phyloP scores from a whole-genome alignment of 1,140 invertebrate genomes.

The Drosophila sechellia region DNA sequence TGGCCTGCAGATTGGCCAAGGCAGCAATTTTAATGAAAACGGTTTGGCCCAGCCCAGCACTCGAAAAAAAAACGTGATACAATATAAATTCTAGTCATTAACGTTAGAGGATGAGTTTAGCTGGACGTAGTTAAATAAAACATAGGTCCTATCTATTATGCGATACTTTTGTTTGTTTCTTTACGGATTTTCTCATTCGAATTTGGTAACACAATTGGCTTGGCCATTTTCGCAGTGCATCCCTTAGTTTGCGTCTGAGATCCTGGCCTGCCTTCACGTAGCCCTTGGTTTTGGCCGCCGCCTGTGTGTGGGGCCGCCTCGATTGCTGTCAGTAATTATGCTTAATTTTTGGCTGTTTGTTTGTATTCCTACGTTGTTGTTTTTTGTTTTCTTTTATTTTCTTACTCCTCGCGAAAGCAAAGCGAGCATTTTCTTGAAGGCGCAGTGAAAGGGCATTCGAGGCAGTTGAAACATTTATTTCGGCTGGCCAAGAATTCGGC shows the following conservation, averaged over 20 bases:
- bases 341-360: conserved; percentile 76
- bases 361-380: conserved; percentile 27
- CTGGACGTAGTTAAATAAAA: too few species aligned
- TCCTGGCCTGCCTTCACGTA: conserved; percentile 63
- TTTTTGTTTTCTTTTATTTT: conserved; percentile 18
- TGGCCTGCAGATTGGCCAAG: conserved; percentile 55
- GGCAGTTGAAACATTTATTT: conserved; percentile 76
- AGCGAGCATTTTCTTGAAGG: conserved; percentile 25
- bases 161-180: too few species aligned
- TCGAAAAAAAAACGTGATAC: conserved; percentile 1
- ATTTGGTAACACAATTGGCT: too few species aligned
- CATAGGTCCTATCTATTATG: too few species aligned
- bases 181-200: not conserved
- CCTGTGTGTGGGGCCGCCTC: conserved; percentile 67
- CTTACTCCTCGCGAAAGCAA: conserved; percentile 7
- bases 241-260: conserved; percentile 14
- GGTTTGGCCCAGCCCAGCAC: conserved; percentile 61
- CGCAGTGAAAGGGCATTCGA: conserved; percentile 68
- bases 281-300: conserved; percentile 36
- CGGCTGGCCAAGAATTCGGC: conserved; percentile 47
- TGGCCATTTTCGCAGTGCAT: conserved; percentile 7
- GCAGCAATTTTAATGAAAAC: conserved; percentile 80
- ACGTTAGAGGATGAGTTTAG: too few species aligned
- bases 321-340: conserved; percentile 82
- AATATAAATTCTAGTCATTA: not conserved